Evolutionary conservation across 2,797 vertebrate species (phyloP).

Genomic region (Coluber constrictor): DNA sequence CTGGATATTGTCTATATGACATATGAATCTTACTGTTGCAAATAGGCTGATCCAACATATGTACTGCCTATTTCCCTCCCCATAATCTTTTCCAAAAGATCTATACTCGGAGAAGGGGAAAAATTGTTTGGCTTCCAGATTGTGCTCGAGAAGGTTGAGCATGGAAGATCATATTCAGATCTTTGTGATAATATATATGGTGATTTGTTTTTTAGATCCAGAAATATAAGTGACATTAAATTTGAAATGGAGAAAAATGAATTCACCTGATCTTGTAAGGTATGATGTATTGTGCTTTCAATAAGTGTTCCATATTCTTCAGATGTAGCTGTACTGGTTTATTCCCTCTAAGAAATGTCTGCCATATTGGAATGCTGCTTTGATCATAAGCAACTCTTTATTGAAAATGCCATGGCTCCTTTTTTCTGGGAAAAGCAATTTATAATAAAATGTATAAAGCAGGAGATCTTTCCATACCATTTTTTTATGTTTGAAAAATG

Average conservation of each 20-base stretch:
- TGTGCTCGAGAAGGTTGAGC: neutral
- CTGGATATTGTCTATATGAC: neutral
- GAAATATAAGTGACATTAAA: neutral
- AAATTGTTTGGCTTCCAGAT: neutral
- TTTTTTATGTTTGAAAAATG: neutral
- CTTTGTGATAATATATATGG: neutral
- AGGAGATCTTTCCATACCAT: neutral
- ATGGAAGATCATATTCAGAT: neutral
- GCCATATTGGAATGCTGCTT: neutral
- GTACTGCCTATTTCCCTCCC: neutral
- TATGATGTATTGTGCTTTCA: neutral
- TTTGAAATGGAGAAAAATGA: neutral
- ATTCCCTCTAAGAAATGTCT: neutral
- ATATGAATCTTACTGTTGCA: neutral
- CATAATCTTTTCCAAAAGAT: neutral
- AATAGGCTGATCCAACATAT: neutral
- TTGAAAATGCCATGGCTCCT: neutral
- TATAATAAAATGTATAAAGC: neutral
- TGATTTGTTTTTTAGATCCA: neutral
- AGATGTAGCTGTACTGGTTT: neutral
- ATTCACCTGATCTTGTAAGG: neutral
- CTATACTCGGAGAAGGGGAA: neutral
- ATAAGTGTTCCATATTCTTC: neutral
- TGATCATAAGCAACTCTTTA: neutral
- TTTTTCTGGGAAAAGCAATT: neutral